Base-by-base conservation (phyloP, 2,113 vertebrate genomes). In the Istiophorus platypterus region DNA sequence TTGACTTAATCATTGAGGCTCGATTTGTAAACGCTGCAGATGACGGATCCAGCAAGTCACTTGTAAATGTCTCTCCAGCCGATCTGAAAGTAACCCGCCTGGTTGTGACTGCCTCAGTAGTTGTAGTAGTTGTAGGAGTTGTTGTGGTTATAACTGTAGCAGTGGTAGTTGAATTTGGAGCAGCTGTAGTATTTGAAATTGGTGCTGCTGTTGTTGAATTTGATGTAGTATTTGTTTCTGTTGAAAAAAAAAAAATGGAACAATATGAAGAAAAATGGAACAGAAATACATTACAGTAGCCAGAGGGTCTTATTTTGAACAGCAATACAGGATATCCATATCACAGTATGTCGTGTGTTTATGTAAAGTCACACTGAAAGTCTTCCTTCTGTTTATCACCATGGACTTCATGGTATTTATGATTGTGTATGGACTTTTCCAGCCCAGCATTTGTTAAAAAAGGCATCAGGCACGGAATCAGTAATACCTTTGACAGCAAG, bases 31-130 rank as follows among this genome's bases (percentile, higher is more conserved):
- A 88, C 0, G 65, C 74, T 41, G 45, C 8, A 47, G 89, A 84
- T 63, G 71, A 76, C 34, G 57, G 3, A 76, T 86, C 42, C 45
- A 6, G 7, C 54, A 91, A 63, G 14, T 88, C 81, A 20, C 0
- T 73, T 17, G 57, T 85, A 45, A 87, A 82, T 37, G 57, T 79
- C 27, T 76, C 76, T 24, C 41, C 51, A 22, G 4, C 54, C 31
- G 84, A 84, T 15, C 11, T 84, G 57, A 86, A 89, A 65, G 4
- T 68, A 20, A 89, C 0, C 0, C 0, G 5, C 29, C 17, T 85
- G 5, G 3, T 42, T 54, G 24, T 77, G 12, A 79, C 22, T 39
- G 49, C 1, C 1, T 26, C 72, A 15, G 12, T 4, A 24, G 49
- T 24, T 26, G 67, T 12, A 22, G 17, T 41, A 2, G 58, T 6